phyloP scores from a whole-genome alignment of 2,888 invertebrate species.

The Tanytarsus gracilentus region DNA sequence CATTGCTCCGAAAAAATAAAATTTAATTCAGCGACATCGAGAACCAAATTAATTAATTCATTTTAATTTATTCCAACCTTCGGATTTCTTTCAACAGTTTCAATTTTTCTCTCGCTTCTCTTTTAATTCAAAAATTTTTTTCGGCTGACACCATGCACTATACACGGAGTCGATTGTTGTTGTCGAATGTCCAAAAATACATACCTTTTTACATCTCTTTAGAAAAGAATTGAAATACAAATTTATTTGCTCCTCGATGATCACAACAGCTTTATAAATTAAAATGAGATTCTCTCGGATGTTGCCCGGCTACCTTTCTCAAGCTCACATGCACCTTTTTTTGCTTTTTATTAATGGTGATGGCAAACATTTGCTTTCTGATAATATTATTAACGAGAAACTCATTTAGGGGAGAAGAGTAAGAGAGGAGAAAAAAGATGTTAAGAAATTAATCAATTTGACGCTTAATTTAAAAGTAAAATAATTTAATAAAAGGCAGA shows the following conservation, averaged over 20 bases:
- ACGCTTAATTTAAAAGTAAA: no score
- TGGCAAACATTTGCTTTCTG: no score
- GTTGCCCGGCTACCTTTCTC: no score
- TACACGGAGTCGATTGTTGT: background rate
- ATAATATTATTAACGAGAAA: no score
- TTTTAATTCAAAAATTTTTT: background rate
- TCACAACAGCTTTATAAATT: background rate
- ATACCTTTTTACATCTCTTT: background rate
- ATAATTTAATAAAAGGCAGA: no score
- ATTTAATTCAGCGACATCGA: background rate
- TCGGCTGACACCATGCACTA: background rate
- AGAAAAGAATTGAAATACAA: no score
- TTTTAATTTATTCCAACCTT: constrained; percentile 7
- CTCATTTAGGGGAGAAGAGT: no score
- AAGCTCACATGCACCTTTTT: no score
- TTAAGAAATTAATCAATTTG: no score
- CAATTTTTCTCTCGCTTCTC: background rate
- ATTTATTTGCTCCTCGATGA: background rate
- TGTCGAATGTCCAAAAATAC: background rate
- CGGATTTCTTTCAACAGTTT: no score
- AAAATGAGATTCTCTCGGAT: background rate
- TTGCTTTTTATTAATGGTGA: no score
- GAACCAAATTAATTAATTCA: constrained; percentile 8
- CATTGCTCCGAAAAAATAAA: background rate
- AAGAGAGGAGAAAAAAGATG: no score